Evolutionary conservation across 1,140 invertebrate genomes (phyloP), one percentile per base, ranked within the genome.

Genomic region (Acyrthosiphon pisum): DNA sequence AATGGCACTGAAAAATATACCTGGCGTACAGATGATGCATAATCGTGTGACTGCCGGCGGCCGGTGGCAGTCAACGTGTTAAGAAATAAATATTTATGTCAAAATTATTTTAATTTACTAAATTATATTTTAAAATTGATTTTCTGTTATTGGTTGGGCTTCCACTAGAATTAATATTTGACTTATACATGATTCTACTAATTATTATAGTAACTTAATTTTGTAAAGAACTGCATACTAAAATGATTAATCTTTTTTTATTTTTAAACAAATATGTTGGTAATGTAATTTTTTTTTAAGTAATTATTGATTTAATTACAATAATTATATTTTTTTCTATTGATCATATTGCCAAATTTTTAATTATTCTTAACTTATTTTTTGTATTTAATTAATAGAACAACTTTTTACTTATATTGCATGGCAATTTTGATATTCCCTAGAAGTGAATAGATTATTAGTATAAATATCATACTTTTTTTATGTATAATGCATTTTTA

Each of bases 161-260:
- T 76, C 60, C 60, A n/a, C n/a, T 76, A n/a, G 30, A 76, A 35
- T n/a, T 76, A 76, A 76, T 76, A n/a, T 76, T 76, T 76, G 60
- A 76, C 30, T 76, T 76, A 18, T 0, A n/a, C 14, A 76, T 35
- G 18, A 35, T 76, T 76, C 14, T 14, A 68, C 9, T 68, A n/a
- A 68, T 68, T 60, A 60, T 60, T 68, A 68, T 68, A 68, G 8
- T 30, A 68, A 68, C 30, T 30, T 68, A 11, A 68, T 68, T 3
- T 68, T 68, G 14, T 14, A 68, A 68, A n/a, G 3, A n/a, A 68
- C 60, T n/a, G 60, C 2, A 6, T 60, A n/a, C 11, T n/a, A 30
- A n/a, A 68, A 68, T 60, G 30, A 68, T 68, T 30, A 11, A 9
- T 14, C 0, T n/a, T 68, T 30, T 53, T 53, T 53, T 23, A 23